Percentiles rank a stretch among this genome's conserved stretches.
These are phyloP conservation scores for Cephus pulcher DNA, from an alignment of 2,888 invertebrate species.

Conservation along the genomic window DNA sequence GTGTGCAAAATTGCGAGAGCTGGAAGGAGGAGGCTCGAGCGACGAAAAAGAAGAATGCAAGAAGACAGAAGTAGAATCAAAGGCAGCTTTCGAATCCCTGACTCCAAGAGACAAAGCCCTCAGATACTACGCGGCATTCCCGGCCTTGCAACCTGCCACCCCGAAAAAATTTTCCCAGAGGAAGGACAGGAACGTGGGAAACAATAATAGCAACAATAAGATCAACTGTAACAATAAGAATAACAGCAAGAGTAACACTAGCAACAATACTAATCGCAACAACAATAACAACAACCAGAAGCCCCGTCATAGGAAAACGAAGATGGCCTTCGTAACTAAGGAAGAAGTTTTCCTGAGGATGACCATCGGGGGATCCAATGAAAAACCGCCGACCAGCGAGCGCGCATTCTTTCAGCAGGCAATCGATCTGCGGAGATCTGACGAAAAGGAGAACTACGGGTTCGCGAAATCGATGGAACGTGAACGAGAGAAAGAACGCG, in stretches of 20 bases:
- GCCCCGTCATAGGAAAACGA: conserved; percentile 55
- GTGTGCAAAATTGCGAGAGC: conserved; percentile 81
- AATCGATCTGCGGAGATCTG: conserved; percentile 46
- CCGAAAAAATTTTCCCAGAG: conserved; percentile 57
- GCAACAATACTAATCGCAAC: conserved; percentile 47
- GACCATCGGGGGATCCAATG: not conserved
- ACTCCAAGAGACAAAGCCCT: conserved; percentile 77
- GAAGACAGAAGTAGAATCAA: conserved; percentile 48
- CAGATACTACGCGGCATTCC: conserved; percentile 83
- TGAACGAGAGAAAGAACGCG: conserved; percentile 43
- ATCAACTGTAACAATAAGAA: conserved; percentile 49
- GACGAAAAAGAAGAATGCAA: conserved; percentile 51
- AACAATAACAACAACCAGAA: conserved; percentile 52
- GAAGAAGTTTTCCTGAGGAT: not conserved
- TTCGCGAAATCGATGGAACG: conserved; percentile 62
- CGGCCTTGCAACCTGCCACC: conserved; percentile 70
- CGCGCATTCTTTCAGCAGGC: conserved; percentile 33
- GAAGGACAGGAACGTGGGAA: conserved; percentile 52
- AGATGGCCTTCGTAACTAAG: conserved; percentile 57
- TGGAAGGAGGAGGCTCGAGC: conserved; percentile 67
- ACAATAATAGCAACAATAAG: conserved; percentile 40
- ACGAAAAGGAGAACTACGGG: conserved; percentile 58
- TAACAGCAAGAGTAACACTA: conserved; percentile 46
- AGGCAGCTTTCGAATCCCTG: conserved; percentile 68
- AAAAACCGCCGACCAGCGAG: not conserved